A percentile compares a stretch with the other conserved stretches of the same genome.
These are phyloP conservation scores for Gopherus evgoodei DNA, from an alignment of 2,113 vertebrate species.

Conservation along the genomic window DNA sequence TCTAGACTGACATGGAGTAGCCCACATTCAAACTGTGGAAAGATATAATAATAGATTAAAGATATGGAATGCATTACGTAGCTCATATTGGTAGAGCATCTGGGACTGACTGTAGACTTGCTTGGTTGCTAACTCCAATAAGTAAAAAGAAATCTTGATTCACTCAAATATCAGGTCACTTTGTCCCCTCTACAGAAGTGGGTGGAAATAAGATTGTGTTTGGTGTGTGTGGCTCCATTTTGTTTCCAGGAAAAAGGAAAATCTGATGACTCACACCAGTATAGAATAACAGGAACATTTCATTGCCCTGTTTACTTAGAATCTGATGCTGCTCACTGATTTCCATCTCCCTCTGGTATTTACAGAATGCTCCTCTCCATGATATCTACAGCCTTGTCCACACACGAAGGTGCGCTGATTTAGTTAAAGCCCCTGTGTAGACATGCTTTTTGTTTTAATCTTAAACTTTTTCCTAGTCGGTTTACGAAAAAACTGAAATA, in stretches of 20 bases:
- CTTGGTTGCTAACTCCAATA: neutral
- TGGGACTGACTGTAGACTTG: neutral
- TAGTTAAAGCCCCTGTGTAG: neutral
- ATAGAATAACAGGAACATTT: neutral
- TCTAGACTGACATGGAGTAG: neutral
- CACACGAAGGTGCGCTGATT: neutral
- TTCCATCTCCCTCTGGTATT: neutral
- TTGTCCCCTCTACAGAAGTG: neutral
- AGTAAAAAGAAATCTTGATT: neutral
- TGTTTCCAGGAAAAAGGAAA: neutral
- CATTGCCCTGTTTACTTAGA: neutral
- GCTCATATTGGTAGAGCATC: neutral
- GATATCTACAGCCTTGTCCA: neutral
- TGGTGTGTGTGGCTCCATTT: neutral
- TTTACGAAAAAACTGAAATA: neutral
- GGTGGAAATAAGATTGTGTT: neutral
- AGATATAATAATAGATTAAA: neutral
- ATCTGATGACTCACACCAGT: neutral
- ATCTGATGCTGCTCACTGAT: neutral
- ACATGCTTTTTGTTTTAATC: neutral
- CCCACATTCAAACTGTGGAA: neutral
- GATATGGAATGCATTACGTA: fast-evolving
- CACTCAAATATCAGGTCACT: neutral
- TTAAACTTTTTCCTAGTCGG: neutral
- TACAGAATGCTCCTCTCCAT: neutral